Evolutionary conservation across 1,140 invertebrate genomes (phyloP).

Genomic region (Penaeus japonicus): DNA sequence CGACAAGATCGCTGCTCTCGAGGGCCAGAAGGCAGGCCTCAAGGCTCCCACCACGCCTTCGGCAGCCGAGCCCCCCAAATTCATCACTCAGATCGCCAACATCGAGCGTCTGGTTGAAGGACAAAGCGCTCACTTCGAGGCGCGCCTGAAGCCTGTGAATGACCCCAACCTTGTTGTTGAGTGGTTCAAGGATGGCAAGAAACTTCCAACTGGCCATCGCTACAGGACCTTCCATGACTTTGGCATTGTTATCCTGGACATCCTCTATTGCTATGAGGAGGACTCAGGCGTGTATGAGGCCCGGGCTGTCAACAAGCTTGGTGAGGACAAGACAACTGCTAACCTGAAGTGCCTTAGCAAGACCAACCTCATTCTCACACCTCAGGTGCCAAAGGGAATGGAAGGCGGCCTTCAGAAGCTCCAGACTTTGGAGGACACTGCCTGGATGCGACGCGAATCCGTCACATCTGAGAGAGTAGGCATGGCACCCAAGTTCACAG

Average conservation of each 20-base stretch:
- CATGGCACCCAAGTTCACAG: constrained; percentile 89
- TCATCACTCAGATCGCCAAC: constrained; percentile 85
- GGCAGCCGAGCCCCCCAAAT: constrained; percentile 81
- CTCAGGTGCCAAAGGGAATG: constrained; percentile 92
- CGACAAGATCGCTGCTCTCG: constrained; percentile 87
- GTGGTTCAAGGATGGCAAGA: constrained; percentile 94
- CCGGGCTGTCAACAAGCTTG: constrained; percentile 88
- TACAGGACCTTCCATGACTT: constrained; percentile 97
- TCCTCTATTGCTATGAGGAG: constrained; percentile 95
- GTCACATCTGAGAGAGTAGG: constrained; percentile 75
- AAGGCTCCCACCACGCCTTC: constrained; percentile 72
- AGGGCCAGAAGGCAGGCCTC: constrained; percentile 66
- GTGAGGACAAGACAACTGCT: constrained; percentile 86
- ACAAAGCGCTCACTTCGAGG: constrained; percentile 94
- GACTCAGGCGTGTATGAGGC: constrained; percentile 94
- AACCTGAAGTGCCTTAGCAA: constrained; percentile 87
- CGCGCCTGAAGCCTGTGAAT: constrained; percentile 82
- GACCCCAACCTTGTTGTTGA: constrained; percentile 90
- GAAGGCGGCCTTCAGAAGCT: constrained; percentile 91
- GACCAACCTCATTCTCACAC: constrained; percentile 90
- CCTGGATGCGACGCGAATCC: constrained; percentile 76
- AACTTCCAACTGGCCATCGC: constrained; percentile 88
- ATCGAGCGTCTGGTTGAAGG: constrained; percentile 86
- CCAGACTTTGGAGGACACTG: constrained; percentile 88
- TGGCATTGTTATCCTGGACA: constrained; percentile 93